phyloP scores from a whole-genome alignment of 2,888 invertebrate genomes.

The Sarcophaga subvicina region DNA sequence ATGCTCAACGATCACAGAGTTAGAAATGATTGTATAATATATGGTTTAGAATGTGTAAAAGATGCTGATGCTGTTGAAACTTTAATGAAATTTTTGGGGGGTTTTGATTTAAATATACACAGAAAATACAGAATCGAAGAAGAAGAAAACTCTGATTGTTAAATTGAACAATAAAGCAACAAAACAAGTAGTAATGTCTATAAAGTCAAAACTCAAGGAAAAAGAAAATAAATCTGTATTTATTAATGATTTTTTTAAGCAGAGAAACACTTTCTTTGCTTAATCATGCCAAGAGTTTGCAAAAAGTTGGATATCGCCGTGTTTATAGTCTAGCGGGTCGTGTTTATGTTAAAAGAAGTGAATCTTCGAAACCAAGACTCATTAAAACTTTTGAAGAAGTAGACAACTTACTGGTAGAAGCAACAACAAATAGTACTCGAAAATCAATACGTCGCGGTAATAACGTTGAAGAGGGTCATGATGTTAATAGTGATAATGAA shows the following conservation, averaged over 20 bases:
- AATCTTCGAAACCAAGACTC: background rate
- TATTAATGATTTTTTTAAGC: slow-evolving; percentile 16
- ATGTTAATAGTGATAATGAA: background rate
- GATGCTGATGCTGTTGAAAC: no score
- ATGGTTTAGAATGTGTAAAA: no score
- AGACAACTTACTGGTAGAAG: background rate
- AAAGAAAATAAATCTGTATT: slow-evolving; percentile 8
- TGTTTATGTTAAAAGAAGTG: slow-evolving; percentile 15
- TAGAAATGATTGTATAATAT: no score
- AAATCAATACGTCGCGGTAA: background rate
- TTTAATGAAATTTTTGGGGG: no score
- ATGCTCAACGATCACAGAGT: no score
- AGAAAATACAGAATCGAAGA: background rate
- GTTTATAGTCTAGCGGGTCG: slow-evolving; percentile 19
- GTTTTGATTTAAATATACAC: no score
- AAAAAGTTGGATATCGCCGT: slow-evolving; percentile 11
- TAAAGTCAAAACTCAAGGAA: slow-evolving; percentile 8
- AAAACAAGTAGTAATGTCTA: slow-evolving; percentile 11
- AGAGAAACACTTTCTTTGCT: background rate
- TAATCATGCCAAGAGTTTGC: slow-evolving; percentile 1
- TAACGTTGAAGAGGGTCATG: background rate
- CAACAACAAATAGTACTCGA: background rate
- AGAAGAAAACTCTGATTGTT: slow-evolving; percentile 6
- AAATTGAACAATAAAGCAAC: slow-evolving; percentile 6
- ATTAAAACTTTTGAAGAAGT: slow-evolving; percentile 7